Base-by-base conservation (phyloP, 2,113 vertebrate species). In the Chauna torquata region DNA sequence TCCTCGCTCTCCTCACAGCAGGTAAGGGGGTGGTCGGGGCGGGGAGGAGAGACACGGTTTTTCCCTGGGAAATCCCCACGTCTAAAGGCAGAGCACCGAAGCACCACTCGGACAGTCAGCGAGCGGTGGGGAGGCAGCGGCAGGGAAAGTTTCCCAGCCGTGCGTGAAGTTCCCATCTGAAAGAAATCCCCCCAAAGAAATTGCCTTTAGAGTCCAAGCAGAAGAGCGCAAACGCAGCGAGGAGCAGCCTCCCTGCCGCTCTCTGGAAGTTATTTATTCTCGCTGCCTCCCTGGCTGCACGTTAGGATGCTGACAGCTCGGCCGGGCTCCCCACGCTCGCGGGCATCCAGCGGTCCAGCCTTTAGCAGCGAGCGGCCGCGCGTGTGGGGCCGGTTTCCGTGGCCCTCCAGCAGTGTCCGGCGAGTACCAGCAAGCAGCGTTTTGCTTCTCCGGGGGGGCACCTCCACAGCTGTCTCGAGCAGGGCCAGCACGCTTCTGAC, bases 231-330 rank as follows among this genome's bases (percentile, higher is more conserved):
- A 28, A 64, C n/a, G 22, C 58, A 15, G 38, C 23, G 24, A 19
- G 52, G 25, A 27, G 52, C 52, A 54, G 52, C 5, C 38, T 24
- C 34, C 16, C 58, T 11, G 57, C 57, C 22, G 64, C 64, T 65
- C 38, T 65, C 62, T 42, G 62, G 38, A 27, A 66, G 25, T 47
- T 23, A 19, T 8, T 68, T 50, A 5, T 44, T 5, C 30, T 24
- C 0, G 4, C 55, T n/a, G 61, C 40, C 8, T n/a, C 44, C 38
- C 44, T 18, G 78, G 3, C 10, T 2, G 70, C 12, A 3, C 1
- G 1, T 24, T 3, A 4, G 62, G 66, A 34, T 38, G 78, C 42
- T 1, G 8, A 50, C 30, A 34, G 70, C 69, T 92, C 25, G 1
- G 3, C 52, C 9, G 12, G 19, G 52, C 65, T 87, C 3, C 12